Evolutionary conservation across 1,140 invertebrate species (phyloP), one percentile per base, ranked within the genome.

Genomic region (Atta texana): DNA sequence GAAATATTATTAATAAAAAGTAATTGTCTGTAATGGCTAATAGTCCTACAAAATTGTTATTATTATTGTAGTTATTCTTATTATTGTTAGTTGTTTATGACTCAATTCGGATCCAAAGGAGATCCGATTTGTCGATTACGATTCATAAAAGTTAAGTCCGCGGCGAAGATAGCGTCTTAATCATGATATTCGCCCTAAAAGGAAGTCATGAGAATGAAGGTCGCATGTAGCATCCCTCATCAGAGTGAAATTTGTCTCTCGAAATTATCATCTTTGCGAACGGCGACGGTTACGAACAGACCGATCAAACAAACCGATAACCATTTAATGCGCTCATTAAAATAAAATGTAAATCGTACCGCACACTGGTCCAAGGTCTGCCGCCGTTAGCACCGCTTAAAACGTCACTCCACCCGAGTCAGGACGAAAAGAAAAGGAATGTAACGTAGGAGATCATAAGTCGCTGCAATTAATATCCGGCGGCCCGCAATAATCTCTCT

Each of bases 401-500:
- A 74, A 74, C 80, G 53, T 74, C 80, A 82, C 53, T 74, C 39
- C 55, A 24, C 10, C 5, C 77, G 75, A 44, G 5, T 49, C 39
- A 10, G 39, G 44, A 69, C 16, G 34, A 74, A 72, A 82, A 82
- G 61, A 72, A 82, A 82, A 82, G 28, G 39, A 82, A 31, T 7
- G 68, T 59, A 44, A 16, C 76, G 76, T 66, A 61, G 10, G 18
- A 51, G 28, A 55, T 72, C 66, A 44, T 39, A 55, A 71, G 78
- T 55, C 53, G 68, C 12, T 53, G 53, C 64, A 88, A 88, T 88
- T 88, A 88, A 88, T 84, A 63, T 82, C 55, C 86, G 31, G 16
- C 64, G 21, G 74, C 49, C 63, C 21, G 86, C 53, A 82, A 84
- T 69, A 57, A 88, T 74, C 72, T 75, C 31, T 68, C 53, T 55